A percentile compares a stretch with the other conserved stretches of the same genome.
phyloP scores from a whole-genome alignment of 2,888 invertebrate species.

The Leucophora obtusa region DNA sequence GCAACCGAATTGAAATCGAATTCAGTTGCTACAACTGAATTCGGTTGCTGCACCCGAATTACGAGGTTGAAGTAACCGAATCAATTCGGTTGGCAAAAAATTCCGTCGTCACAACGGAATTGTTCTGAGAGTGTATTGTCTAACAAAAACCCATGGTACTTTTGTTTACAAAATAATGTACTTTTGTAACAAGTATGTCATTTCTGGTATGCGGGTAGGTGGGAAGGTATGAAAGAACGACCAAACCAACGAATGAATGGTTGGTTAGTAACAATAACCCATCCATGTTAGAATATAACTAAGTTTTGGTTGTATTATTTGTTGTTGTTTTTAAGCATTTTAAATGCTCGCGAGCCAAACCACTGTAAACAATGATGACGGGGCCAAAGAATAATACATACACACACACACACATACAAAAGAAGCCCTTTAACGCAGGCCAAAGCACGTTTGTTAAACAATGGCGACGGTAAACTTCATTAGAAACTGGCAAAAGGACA shows the following conservation, averaged over 20 bases:
- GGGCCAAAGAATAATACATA: slow-evolving; percentile 16
- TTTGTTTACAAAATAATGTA: no score
- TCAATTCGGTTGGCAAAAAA: no score
- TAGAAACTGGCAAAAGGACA: slow-evolving; percentile 67
- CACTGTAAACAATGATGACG: slow-evolving; percentile 69
- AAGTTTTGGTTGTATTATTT: slow-evolving; percentile 9
- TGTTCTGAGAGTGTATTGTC: no score
- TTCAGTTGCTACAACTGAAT: no score
- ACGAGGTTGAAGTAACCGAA: no score
- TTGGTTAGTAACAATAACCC: neutral
- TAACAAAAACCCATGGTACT: no score
- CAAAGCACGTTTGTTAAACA: slow-evolving; percentile 77
- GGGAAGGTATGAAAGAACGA: neutral
- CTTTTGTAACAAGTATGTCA: no score
- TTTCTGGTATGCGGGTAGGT: no score
- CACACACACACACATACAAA: slow-evolving; percentile 17
- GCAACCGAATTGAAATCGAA: no score
- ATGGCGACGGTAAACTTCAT: slow-evolving; percentile 76
- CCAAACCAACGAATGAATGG: slow-evolving; percentile 1
- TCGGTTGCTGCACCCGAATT: no score
- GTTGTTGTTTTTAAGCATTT: slow-evolving; percentile 49
- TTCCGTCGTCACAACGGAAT: no score
- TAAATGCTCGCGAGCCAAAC: slow-evolving; percentile 55
- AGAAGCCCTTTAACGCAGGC: slow-evolving; percentile 73
- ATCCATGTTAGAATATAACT: slow-evolving; percentile 16